These are phyloP conservation scores for Copidosoma aretas DNA, from an alignment of 2,888 invertebrate species.

Conservation along the genomic window DNA sequence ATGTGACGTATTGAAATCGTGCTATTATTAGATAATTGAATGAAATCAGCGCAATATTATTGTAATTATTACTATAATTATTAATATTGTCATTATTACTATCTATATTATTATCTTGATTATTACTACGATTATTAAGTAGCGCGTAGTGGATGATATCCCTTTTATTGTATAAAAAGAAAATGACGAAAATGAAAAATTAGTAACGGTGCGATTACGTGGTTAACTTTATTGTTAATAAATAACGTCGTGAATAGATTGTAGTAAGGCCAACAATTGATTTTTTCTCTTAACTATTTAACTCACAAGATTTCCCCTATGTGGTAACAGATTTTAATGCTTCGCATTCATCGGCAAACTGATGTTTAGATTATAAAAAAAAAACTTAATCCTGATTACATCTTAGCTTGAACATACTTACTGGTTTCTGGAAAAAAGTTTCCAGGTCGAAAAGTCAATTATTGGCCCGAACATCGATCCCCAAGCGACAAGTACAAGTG, in stretches of 20 bases:
- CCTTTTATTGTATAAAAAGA: conserved; percentile 58
- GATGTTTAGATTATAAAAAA: too few species aligned
- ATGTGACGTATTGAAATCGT: conserved; percentile 23
- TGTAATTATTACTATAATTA: conserved; percentile 38
- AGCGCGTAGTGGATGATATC: conserved; percentile 52
- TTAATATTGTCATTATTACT: conserved; percentile 40
- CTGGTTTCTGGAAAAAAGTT: neutral
- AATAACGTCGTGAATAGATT: conserved; percentile 57
- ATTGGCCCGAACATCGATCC: conserved; percentile 46
- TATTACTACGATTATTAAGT: conserved; percentile 34
- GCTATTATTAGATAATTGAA: conserved; percentile 35
- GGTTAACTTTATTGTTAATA: conserved; percentile 61
- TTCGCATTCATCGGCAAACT: too few species aligned
- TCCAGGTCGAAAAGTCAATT: conserved; percentile 27
- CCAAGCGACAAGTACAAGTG: conserved; percentile 62
- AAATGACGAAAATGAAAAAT: conserved; percentile 49
- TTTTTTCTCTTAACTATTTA: conserved; percentile 15
- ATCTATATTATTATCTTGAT: conserved; percentile 30
- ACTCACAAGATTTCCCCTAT: neutral
- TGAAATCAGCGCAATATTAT: conserved; percentile 35
- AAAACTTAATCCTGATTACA: too few species aligned
- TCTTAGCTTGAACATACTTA: too few species aligned
- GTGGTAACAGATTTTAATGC: too few species aligned
- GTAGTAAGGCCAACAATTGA: conserved; percentile 51
- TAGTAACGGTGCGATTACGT: conserved; percentile 54